Evolutionary conservation across 2,113 vertebrate genomes (phyloP).

Genomic region (Psammodynastes pulverulentus): DNA sequence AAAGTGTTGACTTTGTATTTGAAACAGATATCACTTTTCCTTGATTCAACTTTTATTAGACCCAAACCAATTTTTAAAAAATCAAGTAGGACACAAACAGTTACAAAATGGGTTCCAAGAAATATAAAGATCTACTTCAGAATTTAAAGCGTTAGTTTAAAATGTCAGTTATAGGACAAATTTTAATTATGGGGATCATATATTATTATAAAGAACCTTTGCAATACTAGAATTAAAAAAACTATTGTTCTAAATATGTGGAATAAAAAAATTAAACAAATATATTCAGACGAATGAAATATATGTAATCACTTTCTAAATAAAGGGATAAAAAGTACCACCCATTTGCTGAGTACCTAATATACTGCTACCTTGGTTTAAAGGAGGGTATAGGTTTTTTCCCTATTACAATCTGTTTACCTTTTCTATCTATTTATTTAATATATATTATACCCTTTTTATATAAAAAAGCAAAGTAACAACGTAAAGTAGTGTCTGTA

Average conservation of each 20-base stretch:
- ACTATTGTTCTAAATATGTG: not conserved
- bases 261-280: not conserved
- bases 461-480: not conserved
- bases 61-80: not conserved
- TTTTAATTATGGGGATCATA: not conserved
- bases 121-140: not conserved
- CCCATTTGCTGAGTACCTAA: not conserved
- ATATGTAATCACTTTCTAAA: not conserved
- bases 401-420: not conserved
- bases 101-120: not conserved
- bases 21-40: not conserved
- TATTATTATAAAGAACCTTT: not conserved
- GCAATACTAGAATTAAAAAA: not conserved
- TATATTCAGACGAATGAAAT: not conserved
- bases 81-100: not conserved
- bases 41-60: not conserved
- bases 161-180: rapidly evolving
- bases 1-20: not conserved
- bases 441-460: not conserved
- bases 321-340: not conserved
- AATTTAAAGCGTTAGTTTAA: conserved; percentile 26
- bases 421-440: not conserved
- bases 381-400: not conserved
- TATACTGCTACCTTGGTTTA: not conserved
- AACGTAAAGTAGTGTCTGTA: not conserved